A percentile compares a stretch with the other conserved stretches of the same genome.
Conservation (phyloP, 2,113 vertebrate species). For the Apodemus sylvaticus region DNA sequence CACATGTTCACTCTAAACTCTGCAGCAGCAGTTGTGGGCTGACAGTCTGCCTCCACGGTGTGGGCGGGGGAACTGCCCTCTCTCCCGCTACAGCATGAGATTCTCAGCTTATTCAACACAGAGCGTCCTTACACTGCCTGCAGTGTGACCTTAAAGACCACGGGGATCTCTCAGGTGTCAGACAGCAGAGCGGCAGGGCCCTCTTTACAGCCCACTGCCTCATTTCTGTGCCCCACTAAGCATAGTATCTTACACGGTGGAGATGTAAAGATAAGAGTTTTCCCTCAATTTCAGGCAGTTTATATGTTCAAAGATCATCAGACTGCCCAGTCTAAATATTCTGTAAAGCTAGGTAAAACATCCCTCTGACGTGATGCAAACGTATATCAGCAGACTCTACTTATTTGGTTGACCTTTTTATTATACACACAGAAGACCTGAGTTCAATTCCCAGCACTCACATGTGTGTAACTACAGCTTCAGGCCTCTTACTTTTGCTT, state of each 20-base stretch:
- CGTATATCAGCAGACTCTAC: neutral
- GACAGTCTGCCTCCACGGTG: neutral
- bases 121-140: neutral
- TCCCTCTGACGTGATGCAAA: neutral
- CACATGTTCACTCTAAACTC: slow-evolving; percentile 31
- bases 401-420: neutral
- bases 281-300: neutral
- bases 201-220: neutral
- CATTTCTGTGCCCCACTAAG: neutral
- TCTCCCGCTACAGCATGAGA: neutral
- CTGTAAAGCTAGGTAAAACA: neutral
- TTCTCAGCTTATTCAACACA: neutral
- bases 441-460: neutral
- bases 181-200: neutral
- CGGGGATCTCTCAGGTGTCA: neutral
- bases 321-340: neutral
- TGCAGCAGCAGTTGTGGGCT: slow-evolving; percentile 11
- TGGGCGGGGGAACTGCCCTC: neutral
- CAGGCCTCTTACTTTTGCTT: neutral
- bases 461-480: neutral
- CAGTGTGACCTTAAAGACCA: neutral
- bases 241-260: neutral
- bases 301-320: neutral
- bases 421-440: neutral
- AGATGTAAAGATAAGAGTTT: slow-evolving; percentile 22